Base-by-base conservation (phyloP, 2,888 invertebrate species). In the Drosophila fungiperda region DNA sequence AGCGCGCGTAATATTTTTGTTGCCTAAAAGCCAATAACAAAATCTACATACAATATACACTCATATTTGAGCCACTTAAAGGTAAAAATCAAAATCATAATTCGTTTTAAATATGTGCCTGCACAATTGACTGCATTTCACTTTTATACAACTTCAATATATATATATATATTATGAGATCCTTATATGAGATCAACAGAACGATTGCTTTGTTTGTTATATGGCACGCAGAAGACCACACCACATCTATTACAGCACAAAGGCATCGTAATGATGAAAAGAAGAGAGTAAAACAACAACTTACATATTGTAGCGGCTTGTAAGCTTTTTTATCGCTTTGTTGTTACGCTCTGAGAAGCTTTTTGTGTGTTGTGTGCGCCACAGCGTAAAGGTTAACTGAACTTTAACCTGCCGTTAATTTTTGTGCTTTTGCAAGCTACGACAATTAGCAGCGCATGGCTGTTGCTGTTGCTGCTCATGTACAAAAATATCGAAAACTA, bases 351-450 rank as follows among this genome's bases (percentile, higher is more conserved):
- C 62, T 68, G 54, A 36, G 48, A 48, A 62, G 67, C 48, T 71
- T 77, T 60, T 54, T 15, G 20, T 23, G 20, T 8, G 7, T 9
- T 20, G 35, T 63, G 71, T 26, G 45, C 58, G 26, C 5, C 54
- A 53, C 15, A 58, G 62, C 62, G 59, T 55, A n/a, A 48, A 68
- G 62, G 33, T 78, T 54, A 78, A 75, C 68, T 78, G 49, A 78
- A 78, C 78, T 78, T 72, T 72, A 72, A 78, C 78, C 78, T 49
- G 42, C 68, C 68, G 78, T 78, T 78, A 75, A 32, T 63, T 75
- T 23, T 57, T 48, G n/a, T 33, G 65, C 55, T 57, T 48, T 64
- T 62, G 38, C 53, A 32, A 54, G 55, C 42, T 45, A 42, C 55
- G 26, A 23, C 8, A 53, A 53, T 59, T 38, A 48, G 38, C 68